These are phyloP conservation scores for Trachelus troglodyta DNA, from an alignment of 2,888 invertebrate species.

Conservation along the genomic window DNA sequence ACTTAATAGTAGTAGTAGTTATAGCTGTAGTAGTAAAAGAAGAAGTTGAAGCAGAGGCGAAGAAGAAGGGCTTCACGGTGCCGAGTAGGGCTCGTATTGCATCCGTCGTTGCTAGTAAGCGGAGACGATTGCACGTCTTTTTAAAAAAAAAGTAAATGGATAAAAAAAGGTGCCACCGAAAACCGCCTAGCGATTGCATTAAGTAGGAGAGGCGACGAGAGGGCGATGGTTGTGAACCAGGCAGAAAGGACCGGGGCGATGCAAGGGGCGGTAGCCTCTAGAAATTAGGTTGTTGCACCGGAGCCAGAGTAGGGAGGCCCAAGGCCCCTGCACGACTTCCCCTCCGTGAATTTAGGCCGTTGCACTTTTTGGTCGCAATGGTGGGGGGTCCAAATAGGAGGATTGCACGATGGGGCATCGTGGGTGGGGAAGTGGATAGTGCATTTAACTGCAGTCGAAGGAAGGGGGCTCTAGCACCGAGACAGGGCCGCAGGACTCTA, in stretches of 20 bases:
- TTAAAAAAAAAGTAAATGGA: conserved; percentile 22
- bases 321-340: conserved; percentile 63
- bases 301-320: conserved; percentile 51
- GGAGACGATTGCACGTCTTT: conserved; percentile 54
- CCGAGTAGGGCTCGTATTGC: conserved; percentile 53
- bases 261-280: conserved; percentile 53
- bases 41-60: conserved; percentile 13
- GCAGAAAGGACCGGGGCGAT: conserved; percentile 31
- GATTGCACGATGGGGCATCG: conserved; percentile 36
- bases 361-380: conserved; percentile 63
- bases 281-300: conserved; percentile 67
- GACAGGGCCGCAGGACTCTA: conserved; percentile 62
- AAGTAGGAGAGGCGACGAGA: conserved; percentile 48
- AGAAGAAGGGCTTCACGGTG: conserved; percentile 38
- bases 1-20: not conserved
- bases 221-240: conserved; percentile 38
- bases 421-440: conserved; percentile 37
- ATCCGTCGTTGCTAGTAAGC: conserved; percentile 56
- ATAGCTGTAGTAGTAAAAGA: not conserved
- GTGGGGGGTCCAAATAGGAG: conserved; percentile 64
- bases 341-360: conserved; percentile 65
- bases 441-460: conserved; percentile 30
- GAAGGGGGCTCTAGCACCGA: conserved; percentile 62
- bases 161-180: conserved; percentile 47
- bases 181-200: conserved; percentile 63